Evolutionary conservation across 2,888 invertebrate genomes (phyloP), one percentile per base, ranked within the genome.

Genomic region (Podotricha telesiphe): DNA sequence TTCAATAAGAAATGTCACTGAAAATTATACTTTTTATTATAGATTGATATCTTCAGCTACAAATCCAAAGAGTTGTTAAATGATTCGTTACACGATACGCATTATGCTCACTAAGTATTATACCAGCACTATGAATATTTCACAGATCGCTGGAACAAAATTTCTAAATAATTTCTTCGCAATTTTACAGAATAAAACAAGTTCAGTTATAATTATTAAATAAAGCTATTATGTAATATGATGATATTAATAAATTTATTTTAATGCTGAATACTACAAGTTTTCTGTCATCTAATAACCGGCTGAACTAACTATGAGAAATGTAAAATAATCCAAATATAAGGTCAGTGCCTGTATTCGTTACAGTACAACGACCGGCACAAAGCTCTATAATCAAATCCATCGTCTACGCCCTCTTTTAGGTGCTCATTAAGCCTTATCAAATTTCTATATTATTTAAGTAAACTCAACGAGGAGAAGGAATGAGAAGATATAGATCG

Each of bases 341-440:
- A 62, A 67, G 67, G 51, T 67, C 37, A 62, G 45, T 28, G 47
- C 42, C 53, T 17, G 50, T 47, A 65, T 63, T 65, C 53, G 61
- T 68, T 65, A 61, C 19, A 70, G 67, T 56, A 70, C 67, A 68
- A 71, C 64, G 68, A 70, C 70, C 73, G 73, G 61, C 34, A 45
- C 17, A 51, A 56, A 63, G 64, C 66, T 68, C 3, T n/a, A 10
- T 64, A 73, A 67, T 72, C 50, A 55, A 37, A 53, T 42, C 50
- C 55, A 45, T 34, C 68, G 68, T 40, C 66, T 45, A 50, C 37
- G 65, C 45, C 66, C 55, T 22, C 40, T 61, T 68, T 65, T 55
- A 34, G 51, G 63, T 66, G 58, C 64, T 63, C 66, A 51, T 63
- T 48, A 45, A 42, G n/a, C 8, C 10, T 37, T 55, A 17, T n/a